Evolutionary conservation across 2,888 invertebrate genomes (phyloP), one percentile per base, ranked within the genome.

Genomic region (Drosophila differens): DNA sequence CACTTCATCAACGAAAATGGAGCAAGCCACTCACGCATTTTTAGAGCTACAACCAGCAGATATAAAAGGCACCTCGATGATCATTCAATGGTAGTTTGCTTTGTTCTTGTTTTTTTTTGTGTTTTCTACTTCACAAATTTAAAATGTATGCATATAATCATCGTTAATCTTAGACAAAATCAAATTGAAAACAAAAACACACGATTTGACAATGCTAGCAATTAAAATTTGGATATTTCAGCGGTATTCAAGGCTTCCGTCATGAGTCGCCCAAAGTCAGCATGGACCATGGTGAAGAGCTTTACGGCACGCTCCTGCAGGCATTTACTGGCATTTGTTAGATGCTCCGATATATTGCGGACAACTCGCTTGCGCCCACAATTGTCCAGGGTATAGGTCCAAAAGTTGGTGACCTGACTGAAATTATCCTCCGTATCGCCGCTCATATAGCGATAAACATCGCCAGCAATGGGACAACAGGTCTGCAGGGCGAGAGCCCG

Each of bases 351-450:
- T 87, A 99, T 95, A 93, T 99, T 99, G 22, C 95, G 94, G 2
- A 97, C 95, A 61, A 97, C 92, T 44, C 98, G 95, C 64, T 95
- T 94, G 79, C 96, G 95, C 61, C 96, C 97, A 0, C 95, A 96
- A 19, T 95, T 95, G 75, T 95, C 95, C 85, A 99, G 95, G 4
- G 97, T 97, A 88, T 96, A 95, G 85, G 95, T 95, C 95, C 97
- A 99, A 93, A 99, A 98, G 1, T 94, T 91, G 28, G 96, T 95
- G 0, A 96, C 96, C 94, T 99, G 99, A 2, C 96, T 94, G 94
- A 96, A 99, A 93, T 99, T 98, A 92, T 99, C 99, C 81, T 98
- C 98, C 0, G 94, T 94, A 91, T 97, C 96, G 4, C 95, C 96
- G 69, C 96, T 95, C 91, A 97, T 96, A 92, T 96, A 97, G 70